Evolutionary conservation across 1,140 invertebrate genomes (phyloP), one percentile per base, ranked within the genome.

Genomic region (Diabrotica undecimpunctata): DNA sequence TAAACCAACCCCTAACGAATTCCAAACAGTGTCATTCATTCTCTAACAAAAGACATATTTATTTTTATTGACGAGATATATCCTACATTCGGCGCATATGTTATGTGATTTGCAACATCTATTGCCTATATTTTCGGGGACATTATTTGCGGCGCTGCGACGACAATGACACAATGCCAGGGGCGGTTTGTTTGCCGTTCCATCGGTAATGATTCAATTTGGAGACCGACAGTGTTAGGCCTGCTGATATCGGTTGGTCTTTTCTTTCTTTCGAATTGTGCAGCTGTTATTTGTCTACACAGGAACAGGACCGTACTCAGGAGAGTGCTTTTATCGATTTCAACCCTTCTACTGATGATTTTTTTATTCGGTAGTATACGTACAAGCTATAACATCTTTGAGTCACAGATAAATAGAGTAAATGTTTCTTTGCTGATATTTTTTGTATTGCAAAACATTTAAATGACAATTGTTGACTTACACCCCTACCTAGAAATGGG

Each of bases 141-240:
- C 55, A 57, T 70, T 70, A 67, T 70, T 70, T 73, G 72, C 61
- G 72, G 72, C 68, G 65, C 69, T 61, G 65, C 59, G 71, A 63
- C 61, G 71, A 75, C 72, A 73, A 73, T 72, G 61, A 66, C 51
- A 67, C 61, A 76, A 77, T 73, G 63, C 64, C 35, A 77, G 74
- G 75, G 76, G 75, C 75, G 75, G 72, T 69, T 55, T 78, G 72
- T 77, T 78, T 77, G 75, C 72, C 68, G 54, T 73, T 70, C 74
- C 67, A 67, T 68, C 67, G 72, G 74, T 78, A 78, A 78, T 78
- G 75, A 78, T 78, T 78, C 76, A 78, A 78, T 78, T 78, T 77
- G 71, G 74, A 72, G 75, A 68, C 72, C 75, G 41, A 46, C 41
- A 46, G 41, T 46, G 41, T 46, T 46, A n/a, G 41, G 41, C n/a